phyloP scores from a whole-genome alignment of 2,113 vertebrate genomes.

The Spea bombifrons region DNA sequence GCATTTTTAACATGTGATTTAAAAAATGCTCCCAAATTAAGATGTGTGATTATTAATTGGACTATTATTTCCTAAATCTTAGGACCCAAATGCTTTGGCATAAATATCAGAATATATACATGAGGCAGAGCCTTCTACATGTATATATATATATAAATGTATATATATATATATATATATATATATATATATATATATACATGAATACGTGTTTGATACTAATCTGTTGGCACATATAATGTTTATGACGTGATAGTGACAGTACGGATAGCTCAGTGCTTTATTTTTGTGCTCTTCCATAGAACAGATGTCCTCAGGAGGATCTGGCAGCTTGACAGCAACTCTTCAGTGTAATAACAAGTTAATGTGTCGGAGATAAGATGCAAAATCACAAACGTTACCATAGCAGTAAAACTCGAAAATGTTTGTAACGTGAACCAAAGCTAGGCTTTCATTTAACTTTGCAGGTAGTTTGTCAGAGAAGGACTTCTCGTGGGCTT shows the following conservation, averaged over 20 bases:
- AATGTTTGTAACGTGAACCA: background rate
- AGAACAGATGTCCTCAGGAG: constrained; percentile 20
- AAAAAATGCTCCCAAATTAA: too few relatives aligned
- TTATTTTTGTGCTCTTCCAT: constrained; percentile 7
- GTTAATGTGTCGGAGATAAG: constrained; percentile 16
- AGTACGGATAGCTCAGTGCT: constrained; percentile 13
- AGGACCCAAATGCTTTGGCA: too few relatives aligned
- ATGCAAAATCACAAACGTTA: constrained; percentile 14
- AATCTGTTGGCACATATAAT: background rate
- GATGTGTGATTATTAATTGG: too few relatives aligned
- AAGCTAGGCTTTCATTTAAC: background rate
- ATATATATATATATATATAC: too few relatives aligned
- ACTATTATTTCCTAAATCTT: too few relatives aligned
- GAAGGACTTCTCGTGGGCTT: background rate
- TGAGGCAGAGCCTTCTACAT: too few relatives aligned
- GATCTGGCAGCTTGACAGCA: constrained; percentile 24
- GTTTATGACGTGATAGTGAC: background rate
- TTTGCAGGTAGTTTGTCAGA: constrained; percentile 14
- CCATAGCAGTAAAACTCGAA: constrained; percentile 30
- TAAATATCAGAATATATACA: too few relatives aligned
- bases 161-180: too few relatives aligned
- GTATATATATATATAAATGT: too few relatives aligned
- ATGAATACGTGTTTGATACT: too few relatives aligned
- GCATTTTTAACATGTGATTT: too few relatives aligned
- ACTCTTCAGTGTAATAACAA: constrained; percentile 12